phyloP scores from a whole-genome alignment of 2,113 vertebrate genomes.

The Corythaixoides concolor region DNA sequence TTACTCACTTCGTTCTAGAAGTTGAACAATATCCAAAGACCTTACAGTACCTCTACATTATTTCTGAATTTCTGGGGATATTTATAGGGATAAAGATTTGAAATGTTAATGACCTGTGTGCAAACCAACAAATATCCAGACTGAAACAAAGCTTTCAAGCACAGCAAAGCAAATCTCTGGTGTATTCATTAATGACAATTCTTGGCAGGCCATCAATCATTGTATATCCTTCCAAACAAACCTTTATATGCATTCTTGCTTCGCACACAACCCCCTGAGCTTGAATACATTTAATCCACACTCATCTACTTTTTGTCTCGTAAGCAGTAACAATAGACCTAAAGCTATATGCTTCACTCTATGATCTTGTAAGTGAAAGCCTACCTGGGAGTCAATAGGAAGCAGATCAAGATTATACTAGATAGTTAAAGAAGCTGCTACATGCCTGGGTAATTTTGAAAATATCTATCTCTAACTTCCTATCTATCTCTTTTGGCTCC shows the following conservation, averaged over 20 bases:
- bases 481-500: background rate
- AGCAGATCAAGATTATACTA: background rate
- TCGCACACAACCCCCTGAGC: background rate
- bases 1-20: background rate
- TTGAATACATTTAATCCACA: background rate
- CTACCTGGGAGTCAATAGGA: background rate
- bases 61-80: background rate
- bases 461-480: background rate
- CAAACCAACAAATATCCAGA: background rate
- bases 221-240: background rate
- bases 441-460: background rate
- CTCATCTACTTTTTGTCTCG: background rate
- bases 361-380: background rate
- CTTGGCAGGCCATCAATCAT: background rate
- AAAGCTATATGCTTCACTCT: background rate
- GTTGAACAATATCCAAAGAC: background rate
- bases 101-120: background rate
- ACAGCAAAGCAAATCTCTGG: background rate
- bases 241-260: background rate
- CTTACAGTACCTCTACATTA: background rate
- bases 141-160: background rate
- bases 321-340: background rate
- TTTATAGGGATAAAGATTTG: background rate
- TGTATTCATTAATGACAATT: background rate
- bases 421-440: background rate